phyloP scores from a whole-genome alignment of 1,140 invertebrate genomes.

The Drosophila asahinai region DNA sequence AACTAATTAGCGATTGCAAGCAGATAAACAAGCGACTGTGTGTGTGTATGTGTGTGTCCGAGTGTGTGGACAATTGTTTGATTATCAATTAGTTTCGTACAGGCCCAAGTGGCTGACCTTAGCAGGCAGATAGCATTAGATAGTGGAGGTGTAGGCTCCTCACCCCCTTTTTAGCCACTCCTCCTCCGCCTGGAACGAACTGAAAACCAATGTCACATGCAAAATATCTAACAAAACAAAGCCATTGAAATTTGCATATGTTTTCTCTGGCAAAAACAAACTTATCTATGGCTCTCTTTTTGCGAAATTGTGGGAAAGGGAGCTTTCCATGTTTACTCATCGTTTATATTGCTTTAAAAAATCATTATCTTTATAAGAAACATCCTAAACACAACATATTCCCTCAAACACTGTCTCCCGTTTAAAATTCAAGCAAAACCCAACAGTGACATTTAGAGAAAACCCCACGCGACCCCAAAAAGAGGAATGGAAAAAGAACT shows the following conservation, averaged over 20 bases:
- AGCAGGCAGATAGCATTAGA: conserved; percentile 43
- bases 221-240: conserved; percentile 19
- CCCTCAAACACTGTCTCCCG: neutral
- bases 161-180: neutral
- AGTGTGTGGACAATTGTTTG: conserved; percentile 60
- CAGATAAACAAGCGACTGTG: conserved; percentile 39
- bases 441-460: conserved; percentile 15
- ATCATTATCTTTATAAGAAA: neutral
- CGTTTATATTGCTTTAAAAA: neutral
- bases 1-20: conserved; percentile 63
- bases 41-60: conserved; percentile 2
- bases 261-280: conserved; percentile 2
- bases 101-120: conserved; percentile 47
- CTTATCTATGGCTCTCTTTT: neutral
- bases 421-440: conserved; percentile 5
- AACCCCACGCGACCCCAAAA: conserved; percentile 7
- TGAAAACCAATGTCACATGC: conserved; percentile 40
- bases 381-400: neutral
- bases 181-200: conserved; percentile 17
- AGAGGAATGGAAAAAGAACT: neutral
- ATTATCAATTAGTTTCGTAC: conserved; percentile 73
- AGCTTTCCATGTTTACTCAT: neutral
- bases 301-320: neutral
- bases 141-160: conserved; percentile 18
- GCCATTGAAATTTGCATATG: conserved; percentile 30